A percentile compares a stretch with the other conserved stretches of the same genome.
phyloP scores from a whole-genome alignment of 2,797 vertebrate genomes.

The Hemitrygon akajei region DNA sequence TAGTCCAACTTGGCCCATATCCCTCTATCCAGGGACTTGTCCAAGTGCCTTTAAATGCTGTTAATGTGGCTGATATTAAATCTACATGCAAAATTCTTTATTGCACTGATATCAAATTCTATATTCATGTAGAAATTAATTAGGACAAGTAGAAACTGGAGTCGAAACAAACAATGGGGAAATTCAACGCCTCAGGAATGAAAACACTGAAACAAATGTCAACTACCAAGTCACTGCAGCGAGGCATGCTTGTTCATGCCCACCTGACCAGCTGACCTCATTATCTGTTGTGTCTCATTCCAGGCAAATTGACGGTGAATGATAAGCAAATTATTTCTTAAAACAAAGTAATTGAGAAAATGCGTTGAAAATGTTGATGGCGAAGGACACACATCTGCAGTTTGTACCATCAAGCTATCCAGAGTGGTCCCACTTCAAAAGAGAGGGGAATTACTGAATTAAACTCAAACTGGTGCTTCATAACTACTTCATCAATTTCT shows the following conservation, averaged over 20 bases:
- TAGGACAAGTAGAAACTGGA: not conserved
- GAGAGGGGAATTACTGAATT: not conserved
- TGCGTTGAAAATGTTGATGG: not conserved
- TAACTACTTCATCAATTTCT: not conserved
- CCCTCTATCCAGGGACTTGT: no score
- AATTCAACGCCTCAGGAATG: not conserved
- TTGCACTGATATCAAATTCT: not conserved
- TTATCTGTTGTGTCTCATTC: not conserved
- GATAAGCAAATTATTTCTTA: not conserved
- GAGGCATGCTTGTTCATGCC: not conserved
- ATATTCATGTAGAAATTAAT: not conserved
- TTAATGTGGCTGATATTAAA: no score
- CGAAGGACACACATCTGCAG: not conserved
- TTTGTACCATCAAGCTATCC: not conserved
- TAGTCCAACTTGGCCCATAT: no score
- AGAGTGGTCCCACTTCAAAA: not conserved
- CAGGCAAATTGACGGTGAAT: not conserved
- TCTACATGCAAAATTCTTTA: not conserved
- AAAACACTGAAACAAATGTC: not conserved
- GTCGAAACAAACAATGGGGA: not conserved
- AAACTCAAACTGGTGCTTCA: not conserved
- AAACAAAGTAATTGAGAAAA: not conserved
- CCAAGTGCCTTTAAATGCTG: no score
- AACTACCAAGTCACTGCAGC: not conserved
- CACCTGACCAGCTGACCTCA: not conserved